These are phyloP conservation scores for Hirundo rustica DNA, from an alignment of 2,797 vertebrate species.

Conservation along the genomic window DNA sequence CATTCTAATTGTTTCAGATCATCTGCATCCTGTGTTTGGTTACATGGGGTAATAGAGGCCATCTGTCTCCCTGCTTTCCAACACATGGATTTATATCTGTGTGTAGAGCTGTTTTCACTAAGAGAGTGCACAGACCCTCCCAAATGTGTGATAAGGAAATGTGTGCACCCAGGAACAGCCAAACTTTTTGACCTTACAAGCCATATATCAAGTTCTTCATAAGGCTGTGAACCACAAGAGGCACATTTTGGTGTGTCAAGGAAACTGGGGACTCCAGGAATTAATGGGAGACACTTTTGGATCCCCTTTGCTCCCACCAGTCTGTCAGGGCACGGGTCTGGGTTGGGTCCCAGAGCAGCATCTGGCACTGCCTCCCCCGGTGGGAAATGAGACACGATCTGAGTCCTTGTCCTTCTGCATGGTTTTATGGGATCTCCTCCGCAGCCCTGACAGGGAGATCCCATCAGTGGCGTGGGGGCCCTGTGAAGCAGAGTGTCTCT, in stretches of 20 bases:
- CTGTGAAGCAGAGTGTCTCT: neutral
- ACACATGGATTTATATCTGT: neutral
- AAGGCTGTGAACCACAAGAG: neutral
- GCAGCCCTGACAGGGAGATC: neutral
- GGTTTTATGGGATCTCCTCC: neutral
- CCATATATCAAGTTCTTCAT: accelerated
- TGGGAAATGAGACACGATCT: neutral
- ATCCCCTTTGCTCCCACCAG: neutral
- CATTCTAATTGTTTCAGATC: slow-evolving; percentile 7
- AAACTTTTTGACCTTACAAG: neutral
- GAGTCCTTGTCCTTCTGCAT: neutral
- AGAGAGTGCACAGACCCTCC: neutral
- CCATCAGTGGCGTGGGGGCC: too few species aligned
- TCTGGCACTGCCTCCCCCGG: neutral
- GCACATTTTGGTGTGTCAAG: accelerated
- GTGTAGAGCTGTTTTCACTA: neutral
- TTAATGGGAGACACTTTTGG: neutral
- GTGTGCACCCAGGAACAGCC: neutral
- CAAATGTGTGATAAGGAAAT: neutral
- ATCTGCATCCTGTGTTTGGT: slow-evolving; percentile 18
- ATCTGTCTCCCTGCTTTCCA: neutral
- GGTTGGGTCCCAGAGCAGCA: neutral
- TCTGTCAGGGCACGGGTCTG: accelerated
- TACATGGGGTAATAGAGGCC: neutral
- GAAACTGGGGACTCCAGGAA: neutral